Conservation (phyloP, 2,888 invertebrate genomes). For the Synergus gifuensis region DNA sequence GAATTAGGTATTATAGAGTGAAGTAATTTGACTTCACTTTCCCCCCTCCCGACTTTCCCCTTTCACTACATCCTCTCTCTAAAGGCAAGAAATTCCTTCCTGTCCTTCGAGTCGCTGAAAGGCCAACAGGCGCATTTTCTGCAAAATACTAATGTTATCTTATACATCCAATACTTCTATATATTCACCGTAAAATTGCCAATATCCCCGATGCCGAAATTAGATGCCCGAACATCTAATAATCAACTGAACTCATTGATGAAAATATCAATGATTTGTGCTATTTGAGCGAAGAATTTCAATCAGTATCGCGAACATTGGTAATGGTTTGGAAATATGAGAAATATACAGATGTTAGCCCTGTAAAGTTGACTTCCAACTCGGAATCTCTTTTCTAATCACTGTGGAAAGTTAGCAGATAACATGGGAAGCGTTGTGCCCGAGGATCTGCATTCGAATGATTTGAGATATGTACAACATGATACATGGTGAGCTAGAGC, state of each 20-base stretch:
- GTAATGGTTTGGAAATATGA: no score
- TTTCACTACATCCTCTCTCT: constrained; percentile 36
- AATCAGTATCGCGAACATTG: no score
- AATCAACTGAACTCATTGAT: no score
- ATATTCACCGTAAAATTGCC: not conserved
- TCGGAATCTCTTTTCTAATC: no score
- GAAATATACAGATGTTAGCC: no score
- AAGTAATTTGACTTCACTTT: not conserved
- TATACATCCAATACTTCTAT: not conserved
- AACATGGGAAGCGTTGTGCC: constrained; percentile 29
- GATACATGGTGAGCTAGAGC: constrained; percentile 1
- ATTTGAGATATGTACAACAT: constrained; percentile 12
- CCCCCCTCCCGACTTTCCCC: not conserved
- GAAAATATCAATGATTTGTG: no score
- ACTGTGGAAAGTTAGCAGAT: constrained; percentile 29
- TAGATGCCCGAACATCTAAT: no score
- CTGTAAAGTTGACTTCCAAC: no score
- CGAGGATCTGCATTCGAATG: constrained; percentile 34
- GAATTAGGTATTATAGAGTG: constrained; percentile 1
- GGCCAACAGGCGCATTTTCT: constrained; percentile 33
- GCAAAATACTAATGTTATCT: constrained; percentile 31
- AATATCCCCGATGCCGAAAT: no score
- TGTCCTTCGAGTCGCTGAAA: constrained; percentile 31
- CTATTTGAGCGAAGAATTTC: no score
- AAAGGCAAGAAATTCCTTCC: constrained; percentile 34